Base-by-base conservation (phyloP, 2,797 vertebrate genomes). In the Typhlichthys eigenmanni region DNA sequence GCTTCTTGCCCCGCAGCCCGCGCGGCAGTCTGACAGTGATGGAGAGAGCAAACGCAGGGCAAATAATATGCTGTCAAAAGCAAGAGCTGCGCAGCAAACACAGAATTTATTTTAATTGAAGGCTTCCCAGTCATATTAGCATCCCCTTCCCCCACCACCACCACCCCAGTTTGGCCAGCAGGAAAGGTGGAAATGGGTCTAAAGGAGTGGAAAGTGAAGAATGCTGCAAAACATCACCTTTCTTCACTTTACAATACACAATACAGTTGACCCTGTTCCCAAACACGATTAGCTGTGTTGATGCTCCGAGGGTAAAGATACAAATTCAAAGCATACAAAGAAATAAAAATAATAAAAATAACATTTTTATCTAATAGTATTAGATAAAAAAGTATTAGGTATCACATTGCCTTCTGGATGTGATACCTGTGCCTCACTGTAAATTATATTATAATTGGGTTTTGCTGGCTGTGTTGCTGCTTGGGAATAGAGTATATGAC, bases 1-100 rank as follows among this genome's bases (percentile, higher is more conserved):
- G 34, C 34, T 5, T 34, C 34, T 34, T 34, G 34, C 34, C 7
- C 7, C 5, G 47, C 47, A 47, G 47, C 47, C 56, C 19, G 0
- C 1, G 58, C 56, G 14, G 13, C 4, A 57, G 62, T 52, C 55
- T 74, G 78, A 84, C 79, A 83, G 69, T 78, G 84, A 84, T 62
- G 59, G 68, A 83, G 75, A 57, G 68, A 49, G 74, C 0, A 11
- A 66, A 75, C 24, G 4, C 13, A 69, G 70, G 75, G 64, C 5
- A 54, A 71, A 79, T 56, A 24, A 70, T 55, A 70, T 8, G 59
- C 70, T 75, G 78, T 75, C 71, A 76, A 62, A 68, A 63, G 55
- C 32, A 17, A 72, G 56, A 50, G 48, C 5, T 4, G 34, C 54
- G 51, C 51, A 19, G 52, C 52, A 14, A 62, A 69, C 7, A 6